Evolutionary conservation across 2,113 vertebrate genomes (phyloP).

Genomic region (Ceratotherium simum): DNA sequence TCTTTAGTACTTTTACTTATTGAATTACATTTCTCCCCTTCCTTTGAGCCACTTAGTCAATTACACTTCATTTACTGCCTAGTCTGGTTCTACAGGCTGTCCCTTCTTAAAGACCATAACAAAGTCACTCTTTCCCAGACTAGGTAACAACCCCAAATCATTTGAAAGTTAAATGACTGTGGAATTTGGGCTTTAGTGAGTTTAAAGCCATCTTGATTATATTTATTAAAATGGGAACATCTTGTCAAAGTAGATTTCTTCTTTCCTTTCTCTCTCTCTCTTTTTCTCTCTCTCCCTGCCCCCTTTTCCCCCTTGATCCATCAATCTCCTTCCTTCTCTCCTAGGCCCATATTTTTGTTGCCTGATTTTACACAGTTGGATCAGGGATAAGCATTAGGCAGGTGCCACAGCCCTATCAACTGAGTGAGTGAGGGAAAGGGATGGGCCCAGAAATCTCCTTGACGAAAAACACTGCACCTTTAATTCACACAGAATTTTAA

Average conservation of each 20-base stretch:
- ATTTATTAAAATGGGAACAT: slow-evolving; percentile 46
- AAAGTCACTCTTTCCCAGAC: neutral
- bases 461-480: neutral
- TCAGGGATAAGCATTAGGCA: neutral
- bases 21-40: slow-evolving; percentile 59
- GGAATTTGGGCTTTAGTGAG: neutral
- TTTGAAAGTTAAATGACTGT: slow-evolving; percentile 13
- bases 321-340: neutral
- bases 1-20: slow-evolving; percentile 56
- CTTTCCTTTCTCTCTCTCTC: neutral
- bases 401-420: neutral
- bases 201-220: slow-evolving; percentile 33
- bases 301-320: fast-evolving
- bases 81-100: neutral
- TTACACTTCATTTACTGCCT: slow-evolving; percentile 61
- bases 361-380: neutral
- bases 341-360: neutral
- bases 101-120: slow-evolving; percentile 8
- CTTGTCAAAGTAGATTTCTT: neutral
- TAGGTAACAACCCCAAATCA: neutral
- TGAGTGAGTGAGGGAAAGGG: neutral
- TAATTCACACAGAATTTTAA: neutral
- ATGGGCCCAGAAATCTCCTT: neutral
- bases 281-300: neutral
- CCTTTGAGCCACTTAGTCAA: slow-evolving; percentile 63